A percentile compares a stretch with the other conserved stretches of the same genome.
Evolutionary conservation across 2,888 invertebrate species (phyloP).

Genomic region (Drosophila atroscutellata): DNA sequence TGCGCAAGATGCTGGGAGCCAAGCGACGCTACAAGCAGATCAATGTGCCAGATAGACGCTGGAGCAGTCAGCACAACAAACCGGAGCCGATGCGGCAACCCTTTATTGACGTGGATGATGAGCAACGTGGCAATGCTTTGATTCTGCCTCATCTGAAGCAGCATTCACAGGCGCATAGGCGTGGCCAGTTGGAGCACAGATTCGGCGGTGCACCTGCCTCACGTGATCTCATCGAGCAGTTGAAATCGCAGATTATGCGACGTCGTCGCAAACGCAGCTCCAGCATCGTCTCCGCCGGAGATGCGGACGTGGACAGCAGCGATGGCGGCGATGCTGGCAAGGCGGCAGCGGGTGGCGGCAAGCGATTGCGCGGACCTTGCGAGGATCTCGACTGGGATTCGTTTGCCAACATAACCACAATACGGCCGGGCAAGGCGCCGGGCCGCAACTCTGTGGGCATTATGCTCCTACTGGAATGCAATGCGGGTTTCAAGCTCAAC

Average conservation of each 20-base stretch:
- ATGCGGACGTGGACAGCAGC: slow-evolving; percentile 66
- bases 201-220: slow-evolving; percentile 47
- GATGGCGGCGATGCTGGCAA: slow-evolving; percentile 65
- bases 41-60: slow-evolving; percentile 68
- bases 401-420: slow-evolving; percentile 87
- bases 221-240: slow-evolving; percentile 70
- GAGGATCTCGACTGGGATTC: slow-evolving; percentile 85
- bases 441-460: slow-evolving; percentile 91
- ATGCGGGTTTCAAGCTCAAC: slow-evolving; percentile 91
- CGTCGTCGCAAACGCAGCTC: slow-evolving; percentile 72
- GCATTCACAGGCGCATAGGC: slow-evolving; percentile 53
- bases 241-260: slow-evolving; percentile 82
- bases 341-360: slow-evolving; percentile 62
- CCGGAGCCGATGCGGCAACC: slow-evolving; percentile 68
- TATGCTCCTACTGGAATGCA: slow-evolving; percentile 90
- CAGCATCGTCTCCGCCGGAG: slow-evolving; percentile 48
- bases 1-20: slow-evolving; percentile 80
- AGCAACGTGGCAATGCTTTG: slow-evolving; percentile 44
- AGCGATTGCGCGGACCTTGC: slow-evolving; percentile 87
- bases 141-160: slow-evolving; percentile 75
- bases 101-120: slow-evolving; percentile 39
- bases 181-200: slow-evolving; percentile 28
- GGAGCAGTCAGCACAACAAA: slow-evolving; percentile 73
- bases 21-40: slow-evolving; percentile 53
- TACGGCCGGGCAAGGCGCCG: slow-evolving; percentile 89